A percentile compares a stretch with the other conserved stretches of the same genome.
These are phyloP conservation scores for Dufourea novaeangliae DNA, from an alignment of 1,140 invertebrate genomes.

Conservation along the genomic window DNA sequence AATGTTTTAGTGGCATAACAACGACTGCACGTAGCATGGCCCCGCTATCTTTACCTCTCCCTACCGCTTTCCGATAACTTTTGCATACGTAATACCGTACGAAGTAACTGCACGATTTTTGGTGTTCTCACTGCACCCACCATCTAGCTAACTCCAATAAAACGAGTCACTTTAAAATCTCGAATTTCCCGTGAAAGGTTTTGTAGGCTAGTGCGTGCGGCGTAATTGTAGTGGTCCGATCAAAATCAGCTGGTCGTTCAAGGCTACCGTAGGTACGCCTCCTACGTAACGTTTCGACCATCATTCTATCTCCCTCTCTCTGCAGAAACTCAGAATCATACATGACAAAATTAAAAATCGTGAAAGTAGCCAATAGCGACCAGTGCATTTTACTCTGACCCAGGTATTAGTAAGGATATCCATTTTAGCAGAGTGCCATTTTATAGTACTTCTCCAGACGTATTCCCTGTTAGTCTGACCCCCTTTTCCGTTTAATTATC, in stretches of 20 bases:
- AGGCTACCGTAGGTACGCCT: neutral
- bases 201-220: neutral
- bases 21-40: neutral
- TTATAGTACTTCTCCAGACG: neutral
- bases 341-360: neutral
- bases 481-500: neutral
- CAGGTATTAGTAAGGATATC: neutral
- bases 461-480: neutral
- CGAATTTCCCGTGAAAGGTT: slow-evolving; percentile 17
- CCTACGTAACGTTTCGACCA: neutral
- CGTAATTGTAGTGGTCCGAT: neutral
- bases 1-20: neutral
- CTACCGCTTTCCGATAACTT: neutral
- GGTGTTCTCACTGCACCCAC: neutral
- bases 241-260: slow-evolving; percentile 1
- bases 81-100: neutral
- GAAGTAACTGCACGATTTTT: slow-evolving; percentile 19
- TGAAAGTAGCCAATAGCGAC: neutral
- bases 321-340: too few species aligned
- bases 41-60: neutral
- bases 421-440: neutral
- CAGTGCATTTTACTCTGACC: neutral
- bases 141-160: slow-evolving; percentile 26
- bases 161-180: slow-evolving; percentile 4
- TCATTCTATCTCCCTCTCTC: too few species aligned